These are phyloP conservation scores for Tetramorium alpestre DNA, from an alignment of 1,140 invertebrate genomes.

Conservation along the genomic window DNA sequence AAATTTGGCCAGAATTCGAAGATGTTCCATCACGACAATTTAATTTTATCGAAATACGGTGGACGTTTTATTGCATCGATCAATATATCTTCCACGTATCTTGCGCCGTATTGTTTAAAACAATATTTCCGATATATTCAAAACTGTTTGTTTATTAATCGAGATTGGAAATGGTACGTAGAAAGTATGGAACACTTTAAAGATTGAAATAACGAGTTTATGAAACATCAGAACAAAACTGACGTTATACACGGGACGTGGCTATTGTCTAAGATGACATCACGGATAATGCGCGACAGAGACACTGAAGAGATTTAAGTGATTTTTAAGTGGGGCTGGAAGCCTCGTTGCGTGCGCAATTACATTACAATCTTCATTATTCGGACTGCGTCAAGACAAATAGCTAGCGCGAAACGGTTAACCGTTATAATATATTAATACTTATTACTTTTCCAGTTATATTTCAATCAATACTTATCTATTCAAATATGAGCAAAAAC, in stretches of 20 bases:
- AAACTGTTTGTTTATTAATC: neutral
- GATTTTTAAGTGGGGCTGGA: conserved; percentile 53
- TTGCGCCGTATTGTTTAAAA: neutral
- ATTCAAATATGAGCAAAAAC: neutral
- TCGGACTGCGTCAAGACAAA: neutral
- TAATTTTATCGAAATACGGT: neutral
- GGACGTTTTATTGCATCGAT: neutral
- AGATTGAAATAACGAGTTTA: neutral
- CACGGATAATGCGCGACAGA: conserved; percentile 11
- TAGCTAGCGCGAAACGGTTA: neutral
- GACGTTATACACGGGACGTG: neutral
- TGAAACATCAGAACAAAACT: neutral
- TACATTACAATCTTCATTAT: conserved; percentile 24
- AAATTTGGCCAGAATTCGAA: neutral
- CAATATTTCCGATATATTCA: neutral
- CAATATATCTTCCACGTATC: neutral
- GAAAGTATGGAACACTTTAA: neutral
- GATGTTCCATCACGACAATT: neutral
- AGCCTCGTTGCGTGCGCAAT: conserved; percentile 19
- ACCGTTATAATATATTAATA: neutral
- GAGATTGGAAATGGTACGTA: neutral
- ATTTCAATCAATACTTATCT: neutral
- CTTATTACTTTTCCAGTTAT: neutral
- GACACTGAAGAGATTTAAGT: conserved; percentile 3
- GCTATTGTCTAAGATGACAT: conserved; percentile 29